Evolutionary conservation across 2,113 vertebrate genomes (phyloP), one percentile per base, ranked within the genome.

Genomic region (Trichechus manatus): DNA sequence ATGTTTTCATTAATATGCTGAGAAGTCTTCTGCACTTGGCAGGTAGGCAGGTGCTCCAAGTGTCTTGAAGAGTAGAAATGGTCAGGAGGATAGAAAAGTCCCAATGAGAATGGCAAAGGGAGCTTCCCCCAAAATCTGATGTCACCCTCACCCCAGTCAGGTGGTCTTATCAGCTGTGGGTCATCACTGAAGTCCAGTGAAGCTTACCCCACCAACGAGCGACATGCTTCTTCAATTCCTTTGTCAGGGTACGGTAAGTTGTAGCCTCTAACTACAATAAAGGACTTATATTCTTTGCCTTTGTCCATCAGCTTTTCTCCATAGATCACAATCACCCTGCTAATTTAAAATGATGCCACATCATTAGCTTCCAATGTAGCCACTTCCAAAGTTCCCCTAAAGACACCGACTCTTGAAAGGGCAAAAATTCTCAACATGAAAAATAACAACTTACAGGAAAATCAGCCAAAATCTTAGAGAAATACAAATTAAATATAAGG

Each of bases 311-410:
- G 3, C 59, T 81, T 91, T 92, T 89, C 47, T 88, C 42, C 66
- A 39, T 79, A 44, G 11, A 53, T 94, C 39, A 87, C 61, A 15
- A 82, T 75, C 44, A 96, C 19, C 82, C 59, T 39, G 15, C 53
- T 94, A 61, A 91, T 92, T 92, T 90, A 44, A 75, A 92, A 92
- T 70, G 6, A 42, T 53, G 78, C 36, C 70, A 72, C 9, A 77
- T 4, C 29, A 81, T 85, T 74, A 83, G 68, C 5, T 82, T 63
- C 42, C 74, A 94, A n/a, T 68, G 47, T 0, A 36, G 19, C 25
- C 64, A 68, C n/a, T 78, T 64, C 88, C 19, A n/a, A 92, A 68
- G 81, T 82, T 44, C 33, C 33, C 82, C 59, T 82, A 50, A 91
- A 89, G 50, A 61, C 9, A 70, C 47, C 44, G 25, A 61, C 23